phyloP scores from a whole-genome alignment of 2,888 invertebrate species.

The Eupithecia pulchellata region DNA sequence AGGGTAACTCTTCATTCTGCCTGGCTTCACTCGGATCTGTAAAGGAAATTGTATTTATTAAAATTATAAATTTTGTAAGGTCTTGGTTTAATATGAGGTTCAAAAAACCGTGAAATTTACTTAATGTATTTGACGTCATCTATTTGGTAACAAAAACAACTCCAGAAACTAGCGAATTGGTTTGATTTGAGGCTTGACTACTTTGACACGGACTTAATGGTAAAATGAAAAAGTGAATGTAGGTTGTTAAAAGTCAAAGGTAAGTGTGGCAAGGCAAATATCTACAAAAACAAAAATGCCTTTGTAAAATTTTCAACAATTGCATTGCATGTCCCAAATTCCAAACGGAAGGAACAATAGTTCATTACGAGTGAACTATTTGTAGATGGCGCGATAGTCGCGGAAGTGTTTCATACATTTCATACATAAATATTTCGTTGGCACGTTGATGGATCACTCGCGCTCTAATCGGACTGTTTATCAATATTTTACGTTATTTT shows the following conservation, averaged over 20 bases:
- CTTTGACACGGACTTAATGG: neutral
- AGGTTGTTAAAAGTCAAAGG: neutral
- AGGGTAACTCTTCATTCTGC: constrained; percentile 46
- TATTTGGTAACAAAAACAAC: neutral
- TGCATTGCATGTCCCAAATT: constrained; percentile 42
- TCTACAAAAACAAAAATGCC: neutral
- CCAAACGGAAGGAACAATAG: constrained; percentile 52
- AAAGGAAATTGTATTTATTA: constrained; percentile 5
- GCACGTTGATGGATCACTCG: constrained; percentile 71
- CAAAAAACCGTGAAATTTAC: constrained; percentile 5
- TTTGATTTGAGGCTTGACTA: neutral
- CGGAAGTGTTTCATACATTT: constrained; percentile 61
- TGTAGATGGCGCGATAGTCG: constrained; percentile 57
- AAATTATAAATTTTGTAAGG: neutral
- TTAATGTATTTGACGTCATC: neutral
- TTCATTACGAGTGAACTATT: constrained; percentile 52
- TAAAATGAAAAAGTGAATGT: neutral
- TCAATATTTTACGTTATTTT: constrained; percentile 65
- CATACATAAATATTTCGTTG: constrained; percentile 72
- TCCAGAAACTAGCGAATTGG: neutral
- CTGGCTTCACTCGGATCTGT: neutral
- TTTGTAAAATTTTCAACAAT: constrained; percentile 21
- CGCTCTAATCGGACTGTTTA: constrained; percentile 68
- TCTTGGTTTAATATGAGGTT: neutral
- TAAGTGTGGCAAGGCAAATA: neutral